These are phyloP conservation scores for Hyperopisus bebe DNA, from an alignment of 2,113 vertebrate species.

Conservation along the genomic window DNA sequence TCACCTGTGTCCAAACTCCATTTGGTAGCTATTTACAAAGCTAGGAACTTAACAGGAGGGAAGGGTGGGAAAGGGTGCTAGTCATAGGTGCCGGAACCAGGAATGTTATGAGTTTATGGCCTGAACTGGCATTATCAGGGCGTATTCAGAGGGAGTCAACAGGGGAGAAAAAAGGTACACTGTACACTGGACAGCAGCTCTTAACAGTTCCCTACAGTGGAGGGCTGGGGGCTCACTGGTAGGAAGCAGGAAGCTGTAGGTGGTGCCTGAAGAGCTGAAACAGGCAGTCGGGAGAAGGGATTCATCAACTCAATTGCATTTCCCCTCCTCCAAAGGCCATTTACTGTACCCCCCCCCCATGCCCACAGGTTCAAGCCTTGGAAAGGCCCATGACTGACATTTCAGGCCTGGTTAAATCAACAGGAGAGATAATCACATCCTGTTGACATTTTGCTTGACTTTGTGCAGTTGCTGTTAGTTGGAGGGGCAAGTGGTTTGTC, in stretches of 20 bases:
- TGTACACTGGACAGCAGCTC: background rate
- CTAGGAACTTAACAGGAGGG: background rate
- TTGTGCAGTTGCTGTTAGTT: background rate
- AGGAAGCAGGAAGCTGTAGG: background rate
- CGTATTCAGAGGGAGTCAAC: background rate
- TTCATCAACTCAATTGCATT: background rate
- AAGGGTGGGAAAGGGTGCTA: background rate
- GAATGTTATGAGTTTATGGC: background rate
- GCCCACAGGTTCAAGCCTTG: background rate
- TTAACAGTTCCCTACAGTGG: background rate
- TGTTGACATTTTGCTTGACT: background rate
- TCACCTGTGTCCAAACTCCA: background rate
- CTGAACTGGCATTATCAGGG: background rate
- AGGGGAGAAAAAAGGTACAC: background rate
- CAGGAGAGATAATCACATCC: background rate
- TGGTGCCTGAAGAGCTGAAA: background rate
- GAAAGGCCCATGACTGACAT: background rate
- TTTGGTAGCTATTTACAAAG: background rate
- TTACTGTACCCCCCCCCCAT: constrained; percentile 18
- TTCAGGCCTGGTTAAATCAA: constrained; percentile 1
- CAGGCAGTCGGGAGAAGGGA: background rate
- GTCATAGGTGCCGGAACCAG: background rate
- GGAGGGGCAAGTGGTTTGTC: background rate
- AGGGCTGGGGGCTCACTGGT: background rate
- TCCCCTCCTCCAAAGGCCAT: background rate